A percentile compares a stretch with the other conserved stretches of the same genome.
Conservation (phyloP, 2,113 vertebrate species). For the Falco punctatus region DNA sequence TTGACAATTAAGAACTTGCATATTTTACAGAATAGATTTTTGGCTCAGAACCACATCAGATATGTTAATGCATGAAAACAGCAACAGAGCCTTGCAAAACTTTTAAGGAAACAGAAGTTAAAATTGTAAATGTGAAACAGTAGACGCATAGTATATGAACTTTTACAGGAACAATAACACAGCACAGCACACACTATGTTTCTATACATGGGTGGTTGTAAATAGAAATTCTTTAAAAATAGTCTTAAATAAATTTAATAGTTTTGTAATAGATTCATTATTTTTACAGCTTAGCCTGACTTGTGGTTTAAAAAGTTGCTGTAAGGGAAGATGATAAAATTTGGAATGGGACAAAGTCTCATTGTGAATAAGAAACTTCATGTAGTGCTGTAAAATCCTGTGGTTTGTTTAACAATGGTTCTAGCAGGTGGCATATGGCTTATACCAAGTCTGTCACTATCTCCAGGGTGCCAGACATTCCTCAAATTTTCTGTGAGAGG, state of each 20-base stretch:
- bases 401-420: conserved; percentile 79
- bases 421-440: conserved; percentile 88
- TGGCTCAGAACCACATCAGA: not conserved
- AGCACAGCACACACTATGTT: not conserved
- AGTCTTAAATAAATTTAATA: not conserved
- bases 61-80: not conserved
- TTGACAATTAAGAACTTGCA: not conserved
- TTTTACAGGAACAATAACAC: not conserved
- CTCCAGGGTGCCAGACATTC: conserved; percentile 81
- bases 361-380: conserved; percentile 74
- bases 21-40: not conserved
- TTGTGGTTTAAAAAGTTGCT: not conserved
- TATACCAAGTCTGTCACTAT: conserved; percentile 55
- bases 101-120: conserved; percentile 3
- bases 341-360: not conserved
- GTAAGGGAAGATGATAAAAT: not conserved
- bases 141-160: not conserved
- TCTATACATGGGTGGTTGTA: not conserved
- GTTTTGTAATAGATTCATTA: not conserved
- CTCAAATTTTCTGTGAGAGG: conserved; percentile 73
- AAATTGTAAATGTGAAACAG: not conserved
- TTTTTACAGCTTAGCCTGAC: not conserved
- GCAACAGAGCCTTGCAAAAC: not conserved
- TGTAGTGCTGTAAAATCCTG: conserved; percentile 75
- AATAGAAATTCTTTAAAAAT: not conserved